phyloP scores from a whole-genome alignment of 1,140 invertebrate species.

The Zaprionus gabonicus region DNA sequence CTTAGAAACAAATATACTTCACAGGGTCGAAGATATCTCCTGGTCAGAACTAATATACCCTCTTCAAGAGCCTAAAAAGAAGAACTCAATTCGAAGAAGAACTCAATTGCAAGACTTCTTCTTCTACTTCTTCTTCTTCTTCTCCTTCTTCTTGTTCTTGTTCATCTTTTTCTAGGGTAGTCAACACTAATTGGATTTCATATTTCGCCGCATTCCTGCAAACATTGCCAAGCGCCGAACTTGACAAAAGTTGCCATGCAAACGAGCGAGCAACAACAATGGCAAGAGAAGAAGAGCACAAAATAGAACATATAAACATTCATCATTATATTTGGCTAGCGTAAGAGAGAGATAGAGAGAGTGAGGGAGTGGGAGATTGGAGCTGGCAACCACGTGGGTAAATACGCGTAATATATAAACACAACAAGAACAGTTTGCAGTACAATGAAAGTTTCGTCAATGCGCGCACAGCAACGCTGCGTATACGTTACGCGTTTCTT shows the following conservation, averaged over 20 bases:
- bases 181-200: slow-evolving; percentile 72
- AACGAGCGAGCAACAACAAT: slow-evolving; percentile 53
- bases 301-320: slow-evolving; percentile 26
- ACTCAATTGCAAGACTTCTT: too few species aligned
- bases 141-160: too few species aligned
- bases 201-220: slow-evolving; percentile 43
- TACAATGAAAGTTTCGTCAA: slow-evolving; percentile 11
- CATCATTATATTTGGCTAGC: slow-evolving; percentile 24
- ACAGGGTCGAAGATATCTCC: too few species aligned
- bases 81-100: too few species aligned
- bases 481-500: slow-evolving; percentile 74
- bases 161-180: too few species aligned
- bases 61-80: too few species aligned
- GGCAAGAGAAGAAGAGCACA: slow-evolving; percentile 1
- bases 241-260: slow-evolving; percentile 79
- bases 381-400: slow-evolving; percentile 18
- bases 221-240: slow-evolving; percentile 28
- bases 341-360: not conserved
- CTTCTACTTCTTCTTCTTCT: too few species aligned
- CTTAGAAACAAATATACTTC: too few species aligned
- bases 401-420: slow-evolving; percentile 4
- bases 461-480: slow-evolving; percentile 33
- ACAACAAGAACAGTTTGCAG: slow-evolving; percentile 8
- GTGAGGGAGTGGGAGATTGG: not conserved
- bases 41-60: too few species aligned